Conservation (phyloP, 1,140 invertebrate species). For the Pseudomyrmex pallidus region DNA sequence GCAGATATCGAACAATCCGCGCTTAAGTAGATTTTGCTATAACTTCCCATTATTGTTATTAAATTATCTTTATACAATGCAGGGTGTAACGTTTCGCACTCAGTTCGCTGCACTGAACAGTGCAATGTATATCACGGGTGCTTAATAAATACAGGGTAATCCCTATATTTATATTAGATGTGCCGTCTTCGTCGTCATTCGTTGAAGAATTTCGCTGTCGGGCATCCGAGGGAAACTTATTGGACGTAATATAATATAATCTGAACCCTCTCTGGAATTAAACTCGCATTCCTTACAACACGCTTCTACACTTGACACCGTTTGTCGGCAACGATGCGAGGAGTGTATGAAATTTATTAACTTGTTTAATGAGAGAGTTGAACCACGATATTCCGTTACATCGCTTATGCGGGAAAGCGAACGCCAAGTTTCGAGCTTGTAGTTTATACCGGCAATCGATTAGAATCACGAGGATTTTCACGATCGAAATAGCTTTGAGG, state of each 20-base stretch:
- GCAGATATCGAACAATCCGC: not conserved
- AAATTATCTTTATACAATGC: not conserved
- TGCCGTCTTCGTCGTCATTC: not conserved
- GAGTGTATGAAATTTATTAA: constrained; percentile 41
- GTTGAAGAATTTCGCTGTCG: not conserved
- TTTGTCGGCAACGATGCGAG: not conserved
- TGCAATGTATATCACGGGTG: too few species aligned
- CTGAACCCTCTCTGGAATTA: constrained; percentile 7
- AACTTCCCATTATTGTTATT: not conserved
- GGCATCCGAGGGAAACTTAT: not conserved
- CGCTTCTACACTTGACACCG: constrained; percentile 2
- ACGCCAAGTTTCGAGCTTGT: not conserved
- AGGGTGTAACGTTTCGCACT: not conserved
- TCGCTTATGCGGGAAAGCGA: not conserved
- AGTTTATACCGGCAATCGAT: constrained; percentile 36
- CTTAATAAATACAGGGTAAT: not conserved
- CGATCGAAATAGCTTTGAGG: not conserved
- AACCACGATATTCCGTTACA: constrained; percentile 22
- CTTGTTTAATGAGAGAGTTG: constrained; percentile 44
- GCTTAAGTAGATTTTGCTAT: not conserved
- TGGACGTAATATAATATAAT: not conserved
- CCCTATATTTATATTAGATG: not conserved
- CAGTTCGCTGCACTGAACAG: too few species aligned
- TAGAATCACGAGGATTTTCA: constrained; percentile 16
- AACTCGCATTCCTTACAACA: not conserved